These are phyloP conservation scores for Hartigia nigra DNA, from an alignment of 2,888 invertebrate species.

Conservation along the genomic window DNA sequence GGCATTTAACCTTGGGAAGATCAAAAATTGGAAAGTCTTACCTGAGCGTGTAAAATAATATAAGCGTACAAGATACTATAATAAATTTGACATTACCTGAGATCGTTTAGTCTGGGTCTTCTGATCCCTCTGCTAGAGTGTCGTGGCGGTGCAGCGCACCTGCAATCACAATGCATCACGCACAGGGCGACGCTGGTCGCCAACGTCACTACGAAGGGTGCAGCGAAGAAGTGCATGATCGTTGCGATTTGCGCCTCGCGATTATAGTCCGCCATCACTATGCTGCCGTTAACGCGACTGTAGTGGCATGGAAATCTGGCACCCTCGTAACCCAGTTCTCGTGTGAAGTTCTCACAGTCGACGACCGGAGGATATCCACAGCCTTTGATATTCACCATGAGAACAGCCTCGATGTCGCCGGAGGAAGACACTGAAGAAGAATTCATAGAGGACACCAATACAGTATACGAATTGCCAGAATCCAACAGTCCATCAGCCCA, in stretches of 20 bases:
- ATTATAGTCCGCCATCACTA: conserved; percentile 87
- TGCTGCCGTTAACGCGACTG: conserved; percentile 82
- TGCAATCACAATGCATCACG: conserved; percentile 89
- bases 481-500: not conserved
- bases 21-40: not conserved
- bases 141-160: conserved; percentile 75
- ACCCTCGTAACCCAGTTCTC: conserved; percentile 76
- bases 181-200: conserved; percentile 87
- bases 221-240: conserved; percentile 85
- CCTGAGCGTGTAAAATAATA: not conserved
- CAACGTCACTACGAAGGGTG: conserved; percentile 85
- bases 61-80: not conserved
- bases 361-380: conserved; percentile 85
- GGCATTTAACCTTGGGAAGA: not conserved
- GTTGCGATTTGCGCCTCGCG: conserved; percentile 84
- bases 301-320: conserved; percentile 76
- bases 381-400: conserved; percentile 85
- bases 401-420: conserved; percentile 72
- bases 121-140: conserved; percentile 70
- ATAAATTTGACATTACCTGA: conserved; percentile 64
- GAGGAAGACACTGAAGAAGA: conserved; percentile 33
- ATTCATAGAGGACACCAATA: not conserved
- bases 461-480: conserved; percentile 8
- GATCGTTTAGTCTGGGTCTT: conserved; percentile 69
- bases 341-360: conserved; percentile 81